These are phyloP conservation scores for Rissa tridactyla DNA, from an alignment of 2,113 vertebrate genomes.

Conservation along the genomic window DNA sequence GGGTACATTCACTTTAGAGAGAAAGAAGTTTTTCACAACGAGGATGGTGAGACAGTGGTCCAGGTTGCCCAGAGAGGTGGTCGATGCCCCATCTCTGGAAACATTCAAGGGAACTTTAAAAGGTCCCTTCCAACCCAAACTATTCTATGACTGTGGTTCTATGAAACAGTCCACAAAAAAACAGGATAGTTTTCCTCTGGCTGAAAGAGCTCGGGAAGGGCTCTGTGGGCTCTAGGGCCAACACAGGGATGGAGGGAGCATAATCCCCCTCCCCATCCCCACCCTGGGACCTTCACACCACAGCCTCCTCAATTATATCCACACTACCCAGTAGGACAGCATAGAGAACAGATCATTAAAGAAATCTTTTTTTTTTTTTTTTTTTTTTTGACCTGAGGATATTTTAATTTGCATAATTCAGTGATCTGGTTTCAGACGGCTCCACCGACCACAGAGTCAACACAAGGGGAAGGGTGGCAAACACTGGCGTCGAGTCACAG, in stretches of 20 bases:
- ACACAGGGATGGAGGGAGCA: not conserved
- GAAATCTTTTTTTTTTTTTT: not conserved
- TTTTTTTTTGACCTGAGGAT: not conserved
- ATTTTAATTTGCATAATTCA: not conserved
- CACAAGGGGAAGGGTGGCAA: not conserved
- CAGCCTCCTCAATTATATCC: not conserved
- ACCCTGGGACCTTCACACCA: not conserved
- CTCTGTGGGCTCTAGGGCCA: not conserved
- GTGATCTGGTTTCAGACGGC: not conserved
- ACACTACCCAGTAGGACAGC: not conserved
- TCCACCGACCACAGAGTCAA: not conserved
- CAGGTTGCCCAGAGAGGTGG: not conserved
- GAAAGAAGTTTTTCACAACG: not conserved
- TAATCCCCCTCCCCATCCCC: not conserved
- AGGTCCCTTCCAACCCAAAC: not conserved
- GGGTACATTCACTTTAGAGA: not conserved
- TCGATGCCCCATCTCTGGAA: not conserved
- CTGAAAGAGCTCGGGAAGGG: not conserved
- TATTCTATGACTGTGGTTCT: too few species aligned
- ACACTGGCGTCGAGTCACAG: not conserved
- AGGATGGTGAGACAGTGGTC: not conserved
- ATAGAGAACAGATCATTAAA: not conserved
- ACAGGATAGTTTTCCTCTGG: not conserved
- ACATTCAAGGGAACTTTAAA: not conserved
- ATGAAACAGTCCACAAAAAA: not conserved